Conservation (phyloP, 2,113 vertebrate genomes). For the Festucalex cinctus region DNA sequence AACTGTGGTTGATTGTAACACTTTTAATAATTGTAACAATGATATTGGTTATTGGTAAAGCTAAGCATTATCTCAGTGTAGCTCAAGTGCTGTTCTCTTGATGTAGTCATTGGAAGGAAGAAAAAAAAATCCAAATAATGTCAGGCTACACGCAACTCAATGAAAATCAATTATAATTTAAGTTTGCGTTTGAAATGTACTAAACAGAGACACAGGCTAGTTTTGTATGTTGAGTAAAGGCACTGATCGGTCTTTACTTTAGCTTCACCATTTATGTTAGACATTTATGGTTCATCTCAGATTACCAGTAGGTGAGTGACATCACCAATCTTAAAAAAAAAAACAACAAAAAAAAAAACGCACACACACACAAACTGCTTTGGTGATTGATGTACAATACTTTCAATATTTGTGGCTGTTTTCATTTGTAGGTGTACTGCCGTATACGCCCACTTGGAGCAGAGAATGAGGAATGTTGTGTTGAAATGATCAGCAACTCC, state of each 20-base stretch:
- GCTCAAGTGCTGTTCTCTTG: neutral
- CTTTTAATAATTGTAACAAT: too few relatives aligned
- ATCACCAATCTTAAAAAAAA: too few relatives aligned
- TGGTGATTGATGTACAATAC: neutral
- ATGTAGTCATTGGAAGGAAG: neutral
- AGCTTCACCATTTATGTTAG: too few relatives aligned
- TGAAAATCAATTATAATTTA: neutral
- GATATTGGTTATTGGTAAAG: too few relatives aligned
- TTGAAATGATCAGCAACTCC: constrained; percentile 86
- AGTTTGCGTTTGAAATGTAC: neutral
- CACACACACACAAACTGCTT: too few relatives aligned
- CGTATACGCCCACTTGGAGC: constrained; percentile 83
- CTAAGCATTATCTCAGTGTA: neutral
- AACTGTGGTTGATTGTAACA: neutral
- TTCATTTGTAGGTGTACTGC: constrained; percentile 82
- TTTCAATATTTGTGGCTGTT: neutral
- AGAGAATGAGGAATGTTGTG: constrained; percentile 81
- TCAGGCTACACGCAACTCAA: neutral
- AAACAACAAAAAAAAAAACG: too few relatives aligned
- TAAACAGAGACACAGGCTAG: neutral
- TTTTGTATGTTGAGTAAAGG: too few relatives aligned
- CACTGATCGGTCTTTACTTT: too few relatives aligned
- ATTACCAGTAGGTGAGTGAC: too few relatives aligned
- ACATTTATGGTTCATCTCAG: too few relatives aligned
- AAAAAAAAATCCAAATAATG: neutral